Base-by-base conservation (phyloP, 35 echinoderm and acorn worm genomes). In the Chiridota heheva region DNA sequence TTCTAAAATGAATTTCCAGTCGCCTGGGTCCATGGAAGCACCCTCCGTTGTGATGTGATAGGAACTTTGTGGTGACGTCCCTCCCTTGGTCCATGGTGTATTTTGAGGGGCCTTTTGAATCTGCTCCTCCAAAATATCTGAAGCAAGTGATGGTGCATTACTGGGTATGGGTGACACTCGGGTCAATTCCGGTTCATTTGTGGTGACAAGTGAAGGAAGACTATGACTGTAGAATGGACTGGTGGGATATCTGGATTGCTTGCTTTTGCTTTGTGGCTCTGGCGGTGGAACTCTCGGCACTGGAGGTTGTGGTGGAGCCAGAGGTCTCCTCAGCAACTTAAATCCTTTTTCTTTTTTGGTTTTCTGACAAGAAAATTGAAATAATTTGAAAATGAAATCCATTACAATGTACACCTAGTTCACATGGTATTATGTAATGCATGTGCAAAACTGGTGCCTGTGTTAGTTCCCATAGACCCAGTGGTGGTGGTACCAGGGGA, bases 1-100 rank as follows among this genome's bases (percentile, higher is more conserved):
- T 69, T 98, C 95, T 6, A 98, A 44, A 55, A 87, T 68, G 58
- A 74, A 98, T 34, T 47, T 69, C 60, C 84, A 83, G 34, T 98
- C 95, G n/a, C 40, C 60, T 4, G 72, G 56, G 36, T 76, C 69
- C 1, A 81, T 77, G 12, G 42, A 17, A 1, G 67, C 38, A 32
- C 40, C 36, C 60, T 12, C 2, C 33, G 48, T 25, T 41, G 59
- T 34, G 15, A 58, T 47, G 17, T 59, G 60, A 33, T 29, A 62
- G 7, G 44, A 12, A 2, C 39, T 58, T 35, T 75, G 57, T 57
- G 56, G 63, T 41, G 38, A 57, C 39, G 69, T 42, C 57, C 69
- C 45, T 57, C 46, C 40, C 36, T 90, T 82, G 40, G 70, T 68
- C 36, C 87, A 67, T 7, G 92, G 92, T 32, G 92, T 90, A 77